These are phyloP conservation scores for Vireo altiloquus DNA, from an alignment of 2,113 vertebrate genomes.

Conservation along the genomic window DNA sequence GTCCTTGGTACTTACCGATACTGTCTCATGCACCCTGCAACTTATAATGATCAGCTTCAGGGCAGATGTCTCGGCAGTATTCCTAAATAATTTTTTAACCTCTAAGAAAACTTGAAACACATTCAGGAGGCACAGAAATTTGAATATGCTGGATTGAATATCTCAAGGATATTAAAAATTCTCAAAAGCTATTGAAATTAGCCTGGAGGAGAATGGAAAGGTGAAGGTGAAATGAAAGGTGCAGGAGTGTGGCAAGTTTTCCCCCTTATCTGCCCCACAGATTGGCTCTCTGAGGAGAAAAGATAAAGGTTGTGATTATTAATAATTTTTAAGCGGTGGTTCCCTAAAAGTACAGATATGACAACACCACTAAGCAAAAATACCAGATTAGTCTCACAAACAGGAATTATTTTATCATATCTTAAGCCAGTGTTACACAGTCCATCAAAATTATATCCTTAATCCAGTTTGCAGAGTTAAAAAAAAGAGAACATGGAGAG, in stretches of 20 bases:
- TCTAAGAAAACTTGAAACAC: not conserved
- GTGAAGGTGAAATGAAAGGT: not conserved
- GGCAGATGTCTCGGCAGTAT: not conserved
- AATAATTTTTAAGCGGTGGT: not conserved
- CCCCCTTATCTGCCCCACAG: not conserved
- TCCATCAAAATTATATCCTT: not conserved
- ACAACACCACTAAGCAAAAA: not conserved
- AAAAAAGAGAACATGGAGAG: not conserved
- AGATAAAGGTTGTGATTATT: not conserved
- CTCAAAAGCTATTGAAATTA: not conserved
- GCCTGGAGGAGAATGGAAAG: not conserved
- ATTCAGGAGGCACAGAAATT: not conserved
- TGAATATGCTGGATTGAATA: not conserved
- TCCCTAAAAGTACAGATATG: not conserved
- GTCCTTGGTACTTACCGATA: not conserved
- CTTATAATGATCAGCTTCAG: not conserved
- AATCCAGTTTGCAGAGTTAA: not conserved
- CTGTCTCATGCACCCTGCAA: not conserved
- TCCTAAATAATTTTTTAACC: not conserved
- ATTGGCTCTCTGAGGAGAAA: not conserved
- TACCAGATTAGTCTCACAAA: not conserved
- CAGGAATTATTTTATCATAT: not conserved
- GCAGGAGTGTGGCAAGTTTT: not conserved
- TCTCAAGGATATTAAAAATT: not conserved
- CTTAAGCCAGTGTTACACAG: not conserved